Conservation (phyloP, 2,888 invertebrate genomes). For the Leptinotarsa rubiginosa region DNA sequence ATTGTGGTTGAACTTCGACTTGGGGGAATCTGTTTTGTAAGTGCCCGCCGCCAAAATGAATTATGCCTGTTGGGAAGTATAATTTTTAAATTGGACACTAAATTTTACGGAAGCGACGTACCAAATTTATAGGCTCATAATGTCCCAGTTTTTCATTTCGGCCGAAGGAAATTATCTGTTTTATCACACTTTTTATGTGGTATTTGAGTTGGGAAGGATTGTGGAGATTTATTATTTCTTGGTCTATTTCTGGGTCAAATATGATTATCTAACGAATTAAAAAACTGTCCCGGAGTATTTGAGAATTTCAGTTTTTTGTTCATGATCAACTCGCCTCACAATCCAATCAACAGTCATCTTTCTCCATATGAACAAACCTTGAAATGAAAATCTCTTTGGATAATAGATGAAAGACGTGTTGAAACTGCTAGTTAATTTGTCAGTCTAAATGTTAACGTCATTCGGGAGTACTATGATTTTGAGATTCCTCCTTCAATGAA, state of each 20-base stretch:
- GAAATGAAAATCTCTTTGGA: too few relatives aligned
- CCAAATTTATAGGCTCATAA: conserved; percentile 43
- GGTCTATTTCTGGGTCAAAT: conserved; percentile 12
- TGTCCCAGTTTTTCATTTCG: conserved; percentile 32
- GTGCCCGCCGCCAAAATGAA: conserved; percentile 46
- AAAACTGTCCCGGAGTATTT: too few relatives aligned
- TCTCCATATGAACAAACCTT: too few relatives aligned
- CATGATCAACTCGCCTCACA: too few relatives aligned
- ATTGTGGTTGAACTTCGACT: conserved; percentile 47
- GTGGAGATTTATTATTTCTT: conserved; percentile 7
- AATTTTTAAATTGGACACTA: conserved; percentile 51
- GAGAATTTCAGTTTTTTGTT: too few relatives aligned
- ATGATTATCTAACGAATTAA: not conserved
- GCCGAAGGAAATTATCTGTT: conserved; percentile 25
- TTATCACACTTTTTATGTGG: conserved; percentile 28
- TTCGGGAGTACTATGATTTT: too few relatives aligned
- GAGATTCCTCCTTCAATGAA: too few relatives aligned
- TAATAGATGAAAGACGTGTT: too few relatives aligned
- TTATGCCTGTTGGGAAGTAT: conserved; percentile 47
- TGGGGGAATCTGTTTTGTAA: conserved; percentile 39
- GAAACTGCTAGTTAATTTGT: too few relatives aligned
- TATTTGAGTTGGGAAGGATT: conserved; percentile 18
- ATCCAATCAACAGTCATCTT: too few relatives aligned
- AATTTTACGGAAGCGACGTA: conserved; percentile 40
- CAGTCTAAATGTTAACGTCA: too few relatives aligned